Evolutionary conservation across 2,797 vertebrate species (phyloP), one percentile per base, ranked within the genome.

Genomic region (Euphonia xanthogaster): DNA sequence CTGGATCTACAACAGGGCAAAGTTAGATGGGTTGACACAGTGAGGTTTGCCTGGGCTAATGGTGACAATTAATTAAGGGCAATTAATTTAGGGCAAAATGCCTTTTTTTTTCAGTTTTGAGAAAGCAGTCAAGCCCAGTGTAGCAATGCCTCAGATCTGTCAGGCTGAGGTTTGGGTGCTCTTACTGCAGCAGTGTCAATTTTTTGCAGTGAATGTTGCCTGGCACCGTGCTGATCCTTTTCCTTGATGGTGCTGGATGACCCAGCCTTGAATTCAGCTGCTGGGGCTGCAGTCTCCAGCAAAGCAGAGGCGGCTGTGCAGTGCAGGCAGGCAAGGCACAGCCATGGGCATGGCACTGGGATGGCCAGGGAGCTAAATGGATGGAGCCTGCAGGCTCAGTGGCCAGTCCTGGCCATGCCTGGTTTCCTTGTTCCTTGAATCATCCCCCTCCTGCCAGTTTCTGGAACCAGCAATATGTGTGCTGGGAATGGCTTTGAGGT

Each of bases 341-440:
- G 60, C 48, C 35, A 3, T 0, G 0, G 37, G 6, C 35, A 39
- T 5, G 20, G 48, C 67, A 28, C 19, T 0, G 1, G 47, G 24
- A 8, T 45, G 35, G 30, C 27, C 45, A 50, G 39, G 17, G 39
- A 48, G 18, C 30, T 53, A 12, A 74, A 35, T 1, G 30, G 27
- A 83, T 83, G 61, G 27, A 90, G 37, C 27, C 45, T 66, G 35
- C 19, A 44, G 50, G 28, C 37, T 80, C 57, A 60, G 25, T 60
- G 62, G 35, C 35, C 68, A 61, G n/a, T 84, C n/a, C 75, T 79
- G 63, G 14, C 71, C 30, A 1, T 42, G 65, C 23, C 44, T 83
- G 33, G 2, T 30, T 57, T 66, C 20, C 33, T 68, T 67, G 24
- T 68, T 23, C 19, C n/a, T 91, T 58, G 44, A 72, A 65, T 72